These are phyloP conservation scores for Coleophora deauratella DNA, from an alignment of 2,888 invertebrate genomes.

Conservation along the genomic window DNA sequence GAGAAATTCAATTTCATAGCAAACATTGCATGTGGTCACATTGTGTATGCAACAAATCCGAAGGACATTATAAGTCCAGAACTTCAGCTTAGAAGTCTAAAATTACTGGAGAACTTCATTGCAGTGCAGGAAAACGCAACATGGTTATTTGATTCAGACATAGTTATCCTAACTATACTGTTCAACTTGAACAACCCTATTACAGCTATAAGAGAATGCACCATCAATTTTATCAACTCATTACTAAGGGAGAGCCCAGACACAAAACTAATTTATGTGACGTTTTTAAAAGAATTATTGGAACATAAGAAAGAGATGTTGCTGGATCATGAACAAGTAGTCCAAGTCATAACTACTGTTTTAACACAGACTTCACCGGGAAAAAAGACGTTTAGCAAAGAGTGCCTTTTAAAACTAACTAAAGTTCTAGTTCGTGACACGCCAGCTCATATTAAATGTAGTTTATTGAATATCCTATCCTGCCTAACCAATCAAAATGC, in stretches of 20 bases:
- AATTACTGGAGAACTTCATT: constrained; percentile 44
- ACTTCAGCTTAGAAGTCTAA: constrained; percentile 68
- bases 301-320: constrained; percentile 73
- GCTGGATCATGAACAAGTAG: constrained; percentile 79
- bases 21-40: constrained; percentile 70
- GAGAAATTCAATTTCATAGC: constrained; percentile 73
- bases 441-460: constrained; percentile 61
- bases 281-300: constrained; percentile 61
- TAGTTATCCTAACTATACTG: constrained; percentile 69
- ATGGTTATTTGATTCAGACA: constrained; percentile 58
- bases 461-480: constrained; percentile 56
- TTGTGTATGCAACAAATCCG: constrained; percentile 51
- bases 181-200: constrained; percentile 72
- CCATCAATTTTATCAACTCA: constrained; percentile 66
- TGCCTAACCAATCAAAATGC: constrained; percentile 60
- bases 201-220: constrained; percentile 67
- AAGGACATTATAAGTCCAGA: constrained; percentile 59
- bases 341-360: constrained; percentile 76
- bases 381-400: constrained; percentile 47
- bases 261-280: constrained; percentile 48
- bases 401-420: constrained; percentile 48
- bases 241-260: constrained; percentile 39
- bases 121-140: constrained; percentile 32
- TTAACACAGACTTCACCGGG: constrained; percentile 70
- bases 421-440: constrained; percentile 43